Base-by-base conservation (phyloP, 2,888 invertebrate species). In the Mantis religiosa region DNA sequence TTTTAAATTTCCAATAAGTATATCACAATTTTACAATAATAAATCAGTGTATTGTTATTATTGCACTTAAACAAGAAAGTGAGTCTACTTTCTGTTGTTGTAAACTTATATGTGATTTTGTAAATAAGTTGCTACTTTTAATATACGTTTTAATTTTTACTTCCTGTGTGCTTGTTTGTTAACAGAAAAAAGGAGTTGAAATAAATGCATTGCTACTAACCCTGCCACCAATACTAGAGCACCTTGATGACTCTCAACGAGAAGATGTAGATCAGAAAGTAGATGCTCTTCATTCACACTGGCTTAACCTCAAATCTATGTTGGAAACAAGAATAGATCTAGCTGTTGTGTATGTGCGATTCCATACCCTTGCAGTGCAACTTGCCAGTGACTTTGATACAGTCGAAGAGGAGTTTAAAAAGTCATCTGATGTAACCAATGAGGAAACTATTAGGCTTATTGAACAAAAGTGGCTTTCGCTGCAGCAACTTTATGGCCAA, bases 291-390 rank as follows among this genome's bases (percentile, higher is more conserved):
- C 95, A 95, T 89, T 94, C 95, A 82, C 94, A 95, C 87, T 96
- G 96, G 96, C 93, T 94, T 47, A 94, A 95, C 90, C 93, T 96
- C 9, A 95, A 95, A 91, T 94, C 94, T 90, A 92, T 95, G 41
- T 93, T 96, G 9, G 94, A 96, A 89, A 28, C 86, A 14, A 95
- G 97, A 89, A 94, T 97, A 89, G 95, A 96, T 90, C 93, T 97
- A 28, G 95, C 96, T 27, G 94, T 95, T 83, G 93, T 95, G 90
- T 96, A 97, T 91, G 95, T 96, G 83, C 95, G 96, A 91, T 97
- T 97, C 93, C 96, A 96, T 91, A 95, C 95, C 91, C 95, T 95
- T 90, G 96, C 96, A 28, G 95, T 95, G 89, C 95, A 95, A 92
- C 94, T 97, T 85, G 94, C 94, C 90, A 94, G 94, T 89, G 95